A percentile compares a stretch with the other conserved stretches of the same genome.
These are phyloP conservation scores for Chaenogobius annularis DNA, from an alignment of 2,113 vertebrate species.

Conservation along the genomic window DNA sequence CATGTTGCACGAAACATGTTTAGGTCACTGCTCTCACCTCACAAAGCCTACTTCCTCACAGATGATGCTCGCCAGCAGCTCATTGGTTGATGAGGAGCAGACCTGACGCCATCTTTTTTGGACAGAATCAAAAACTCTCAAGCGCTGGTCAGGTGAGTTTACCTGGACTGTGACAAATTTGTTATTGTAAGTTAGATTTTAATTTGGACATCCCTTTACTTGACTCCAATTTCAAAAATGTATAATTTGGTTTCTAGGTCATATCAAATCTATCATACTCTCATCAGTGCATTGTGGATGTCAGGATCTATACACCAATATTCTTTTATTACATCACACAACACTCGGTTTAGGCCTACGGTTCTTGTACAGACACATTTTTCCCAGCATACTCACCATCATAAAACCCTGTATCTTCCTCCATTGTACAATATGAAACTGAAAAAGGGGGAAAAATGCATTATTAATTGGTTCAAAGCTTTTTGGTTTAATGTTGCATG, in stretches of 20 bases:
- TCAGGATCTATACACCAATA: too few relatives aligned
- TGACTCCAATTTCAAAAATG: too few relatives aligned
- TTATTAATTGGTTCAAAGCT: neutral
- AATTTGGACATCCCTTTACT: neutral
- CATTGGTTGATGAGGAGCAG: conserved; percentile 83
- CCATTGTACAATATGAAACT: conserved; percentile 75
- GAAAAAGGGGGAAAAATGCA: conserved; percentile 19
- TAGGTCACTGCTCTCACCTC: conserved; percentile 73
- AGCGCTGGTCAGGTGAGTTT: conserved; percentile 78
- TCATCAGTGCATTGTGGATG: too few relatives aligned
- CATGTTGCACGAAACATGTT: neutral
- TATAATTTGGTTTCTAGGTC: too few relatives aligned
- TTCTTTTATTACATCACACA: neutral
- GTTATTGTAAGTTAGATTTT: neutral
- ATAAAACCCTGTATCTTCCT: conserved; percentile 78
- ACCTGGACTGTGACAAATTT: conserved; percentile 81
- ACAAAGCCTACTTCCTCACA: conserved; percentile 92
- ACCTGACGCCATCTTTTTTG: conserved; percentile 84
- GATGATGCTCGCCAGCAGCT: conserved; percentile 82
- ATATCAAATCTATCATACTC: too few relatives aligned
- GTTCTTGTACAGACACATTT: too few relatives aligned
- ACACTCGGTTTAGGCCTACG: neutral
- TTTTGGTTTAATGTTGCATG: neutral
- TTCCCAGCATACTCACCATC: conserved; percentile 68
- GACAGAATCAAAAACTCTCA: conserved; percentile 81